These are phyloP conservation scores for Empis livida DNA, from an alignment of 2,888 invertebrate genomes.

Conservation along the genomic window DNA sequence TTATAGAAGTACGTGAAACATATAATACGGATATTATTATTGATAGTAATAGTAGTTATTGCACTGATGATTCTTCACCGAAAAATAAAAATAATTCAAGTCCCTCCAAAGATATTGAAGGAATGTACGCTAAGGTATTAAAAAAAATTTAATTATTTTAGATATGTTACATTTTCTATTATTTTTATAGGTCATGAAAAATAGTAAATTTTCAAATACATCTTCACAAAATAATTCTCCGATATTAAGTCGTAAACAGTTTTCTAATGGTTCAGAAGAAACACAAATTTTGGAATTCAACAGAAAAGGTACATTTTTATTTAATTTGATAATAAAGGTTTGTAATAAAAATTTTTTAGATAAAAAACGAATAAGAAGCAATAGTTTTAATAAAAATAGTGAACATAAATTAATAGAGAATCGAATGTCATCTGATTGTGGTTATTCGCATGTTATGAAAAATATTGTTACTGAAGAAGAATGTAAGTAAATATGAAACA, in stretches of 20 bases:
- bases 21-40: conserved; percentile 19
- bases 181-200: conserved; percentile 31
- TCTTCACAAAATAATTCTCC: conserved; percentile 32
- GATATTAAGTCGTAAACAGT: conserved; percentile 20
- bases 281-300: conserved; percentile 9
- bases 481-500: no score
- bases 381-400: conserved; percentile 37
- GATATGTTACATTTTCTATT: background rate
- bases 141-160: background rate
- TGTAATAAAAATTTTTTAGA: conserved; percentile 24
- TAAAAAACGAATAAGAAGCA: conserved; percentile 35
- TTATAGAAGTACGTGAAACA: conserved; percentile 24
- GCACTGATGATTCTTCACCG: conserved; percentile 23
- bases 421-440: conserved; percentile 33
- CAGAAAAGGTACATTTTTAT: conserved; percentile 30
- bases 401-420: conserved; percentile 32
- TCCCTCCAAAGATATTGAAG: conserved; percentile 61
- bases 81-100: conserved; percentile 38
- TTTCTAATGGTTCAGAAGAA: background rate
- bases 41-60: conserved; percentile 7
- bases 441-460: background rate
- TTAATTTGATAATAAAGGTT: conserved; percentile 19
- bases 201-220: conserved; percentile 31
- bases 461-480: no score
- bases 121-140: conserved; percentile 78